A percentile compares a stretch with the other conserved stretches of the same genome.
These are phyloP conservation scores for Palythoa grandiflora DNA, from an alignment of 92 coral and sea anemone species.

Conservation along the genomic window DNA sequence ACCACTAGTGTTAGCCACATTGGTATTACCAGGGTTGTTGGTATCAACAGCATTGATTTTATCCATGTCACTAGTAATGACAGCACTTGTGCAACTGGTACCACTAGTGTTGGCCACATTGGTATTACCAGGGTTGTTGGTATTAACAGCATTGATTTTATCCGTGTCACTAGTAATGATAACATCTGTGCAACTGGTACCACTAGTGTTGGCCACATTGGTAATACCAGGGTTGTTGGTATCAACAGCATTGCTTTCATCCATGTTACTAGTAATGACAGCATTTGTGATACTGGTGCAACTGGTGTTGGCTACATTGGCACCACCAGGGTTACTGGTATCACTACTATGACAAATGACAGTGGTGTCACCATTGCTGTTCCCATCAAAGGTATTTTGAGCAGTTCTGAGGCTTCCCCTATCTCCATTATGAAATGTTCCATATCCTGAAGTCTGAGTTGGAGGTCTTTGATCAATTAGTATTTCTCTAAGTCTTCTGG, in stretches of 20 bases:
- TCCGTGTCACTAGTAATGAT: background rate
- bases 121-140: background rate
- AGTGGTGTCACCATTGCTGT: background rate
- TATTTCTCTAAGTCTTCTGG: slow-evolving; percentile 44
- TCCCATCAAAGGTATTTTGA: background rate
- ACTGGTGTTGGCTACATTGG: background rate
- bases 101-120: background rate
- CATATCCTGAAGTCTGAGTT: background rate
- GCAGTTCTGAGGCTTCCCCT: background rate
- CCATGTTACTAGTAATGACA: background rate
- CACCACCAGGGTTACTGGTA: background rate
- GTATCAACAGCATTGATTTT: background rate
- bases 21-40: background rate
- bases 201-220: too few species aligned
- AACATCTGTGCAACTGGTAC: background rate
- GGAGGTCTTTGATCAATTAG: background rate
- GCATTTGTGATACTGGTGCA: background rate
- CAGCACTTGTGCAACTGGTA: background rate
- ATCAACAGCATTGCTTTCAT: background rate
- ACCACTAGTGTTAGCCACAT: too few species aligned
- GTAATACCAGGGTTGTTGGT: background rate
- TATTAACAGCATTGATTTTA: background rate
- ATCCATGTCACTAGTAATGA: background rate
- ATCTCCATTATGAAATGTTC: background rate
- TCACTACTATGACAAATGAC: background rate